Percentiles rank a stretch among this genome's conserved stretches.
These are phyloP conservation scores for Gobius niger DNA, from an alignment of 2,113 vertebrate species.

Conservation along the genomic window DNA sequence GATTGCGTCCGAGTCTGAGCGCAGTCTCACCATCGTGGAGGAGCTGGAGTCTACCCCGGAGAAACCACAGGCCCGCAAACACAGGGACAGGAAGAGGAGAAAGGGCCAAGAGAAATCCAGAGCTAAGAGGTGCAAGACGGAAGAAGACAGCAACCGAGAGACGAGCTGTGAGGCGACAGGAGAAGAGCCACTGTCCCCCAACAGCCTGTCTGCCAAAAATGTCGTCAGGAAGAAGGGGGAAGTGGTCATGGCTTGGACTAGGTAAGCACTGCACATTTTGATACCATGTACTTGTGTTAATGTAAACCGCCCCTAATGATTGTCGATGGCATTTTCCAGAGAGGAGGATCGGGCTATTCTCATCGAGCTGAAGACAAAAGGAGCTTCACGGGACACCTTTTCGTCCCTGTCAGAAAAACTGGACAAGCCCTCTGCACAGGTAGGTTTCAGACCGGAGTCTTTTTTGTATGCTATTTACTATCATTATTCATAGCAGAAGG, in stretches of 20 bases:
- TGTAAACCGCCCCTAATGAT: background rate
- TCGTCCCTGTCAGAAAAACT: constrained; percentile 81
- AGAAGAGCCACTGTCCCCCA: constrained; percentile 67
- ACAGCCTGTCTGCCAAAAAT: constrained; percentile 90
- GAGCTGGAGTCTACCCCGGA: constrained; percentile 3
- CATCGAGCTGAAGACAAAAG: constrained; percentile 85
- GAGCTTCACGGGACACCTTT: constrained; percentile 88
- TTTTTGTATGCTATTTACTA: too few relatives aligned
- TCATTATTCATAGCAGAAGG: too few relatives aligned
- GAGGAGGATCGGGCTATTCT: constrained; percentile 93
- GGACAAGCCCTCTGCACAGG: constrained; percentile 86
- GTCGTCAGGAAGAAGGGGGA: constrained; percentile 92
- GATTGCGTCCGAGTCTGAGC: constrained; percentile 3
- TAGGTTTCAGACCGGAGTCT: constrained; percentile 43
- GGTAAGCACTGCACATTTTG: constrained; percentile 72
- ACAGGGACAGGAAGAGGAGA: constrained; percentile 60
- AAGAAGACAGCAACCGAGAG: constrained; percentile 50
- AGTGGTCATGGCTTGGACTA: constrained; percentile 91
- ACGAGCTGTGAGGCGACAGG: constrained; percentile 37
- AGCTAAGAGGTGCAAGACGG: constrained; percentile 72
- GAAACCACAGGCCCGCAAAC: background rate
- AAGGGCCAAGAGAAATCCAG: constrained; percentile 45
- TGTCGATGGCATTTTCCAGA: constrained; percentile 63
- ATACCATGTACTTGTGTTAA: too few relatives aligned
- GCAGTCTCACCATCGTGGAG: background rate